phyloP scores from a whole-genome alignment of 2,797 vertebrate genomes.

The Hypotaenidia okinawae region DNA sequence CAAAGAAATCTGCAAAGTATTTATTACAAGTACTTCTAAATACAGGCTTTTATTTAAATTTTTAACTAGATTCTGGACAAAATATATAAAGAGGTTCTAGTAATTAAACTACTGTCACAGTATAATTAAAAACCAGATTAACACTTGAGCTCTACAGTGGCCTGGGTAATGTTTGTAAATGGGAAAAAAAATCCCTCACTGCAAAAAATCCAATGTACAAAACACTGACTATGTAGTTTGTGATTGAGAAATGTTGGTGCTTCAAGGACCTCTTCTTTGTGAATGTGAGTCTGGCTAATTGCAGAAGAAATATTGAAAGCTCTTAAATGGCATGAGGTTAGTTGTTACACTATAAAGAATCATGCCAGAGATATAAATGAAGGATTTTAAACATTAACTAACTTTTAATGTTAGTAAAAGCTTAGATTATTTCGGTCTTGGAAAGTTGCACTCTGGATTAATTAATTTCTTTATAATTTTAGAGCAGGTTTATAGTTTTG shows the following conservation, averaged over 20 bases:
- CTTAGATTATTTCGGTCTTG: neutral
- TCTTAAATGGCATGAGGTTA: neutral
- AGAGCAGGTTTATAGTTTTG: neutral
- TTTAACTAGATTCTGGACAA: neutral
- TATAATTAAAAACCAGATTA: slow-evolving; percentile 25
- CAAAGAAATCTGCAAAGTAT: neutral
- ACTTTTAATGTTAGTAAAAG: neutral
- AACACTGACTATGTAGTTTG: neutral
- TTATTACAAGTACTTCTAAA: neutral
- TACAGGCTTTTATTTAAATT: slow-evolving; percentile 15
- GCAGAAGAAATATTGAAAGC: neutral
- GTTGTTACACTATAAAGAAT: neutral
- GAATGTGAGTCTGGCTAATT: neutral
- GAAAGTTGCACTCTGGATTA: neutral
- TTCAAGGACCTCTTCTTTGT: neutral
- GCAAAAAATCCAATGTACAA: neutral
- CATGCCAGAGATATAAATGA: neutral
- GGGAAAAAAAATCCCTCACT: neutral
- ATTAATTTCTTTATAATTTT: neutral
- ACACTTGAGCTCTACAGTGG: neutral
- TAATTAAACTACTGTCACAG: slow-evolving; percentile 30
- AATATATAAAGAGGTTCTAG: neutral
- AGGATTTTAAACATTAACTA: neutral
- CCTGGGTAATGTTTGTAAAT: neutral
- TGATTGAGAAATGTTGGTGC: neutral